Evolutionary conservation across 2,888 invertebrate genomes (phyloP).

Genomic region (Molanna angustata): DNA sequence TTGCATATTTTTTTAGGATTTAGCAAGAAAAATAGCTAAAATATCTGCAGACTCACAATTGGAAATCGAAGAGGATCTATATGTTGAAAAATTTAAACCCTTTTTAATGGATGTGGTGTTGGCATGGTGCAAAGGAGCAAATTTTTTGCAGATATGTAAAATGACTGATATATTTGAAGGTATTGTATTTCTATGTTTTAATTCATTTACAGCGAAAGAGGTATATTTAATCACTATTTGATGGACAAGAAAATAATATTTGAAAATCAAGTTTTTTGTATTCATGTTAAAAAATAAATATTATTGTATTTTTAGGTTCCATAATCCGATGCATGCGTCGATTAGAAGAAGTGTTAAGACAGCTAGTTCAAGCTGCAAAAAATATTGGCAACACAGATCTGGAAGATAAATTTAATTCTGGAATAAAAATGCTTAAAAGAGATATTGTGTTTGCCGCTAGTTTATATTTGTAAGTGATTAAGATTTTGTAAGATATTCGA

Average conservation of each 20-base stretch:
- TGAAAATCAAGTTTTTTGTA: neutral
- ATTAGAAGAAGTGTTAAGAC: constrained; percentile 91
- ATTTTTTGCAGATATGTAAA: constrained; percentile 89
- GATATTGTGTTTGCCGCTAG: constrained; percentile 99
- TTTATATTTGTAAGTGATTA: constrained; percentile 71
- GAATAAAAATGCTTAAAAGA: constrained; percentile 87
- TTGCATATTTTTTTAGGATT: constrained; percentile 59
- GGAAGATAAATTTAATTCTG: constrained; percentile 93
- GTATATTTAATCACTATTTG: too few species aligned
- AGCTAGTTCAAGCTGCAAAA: constrained; percentile 94
- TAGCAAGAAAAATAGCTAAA: constrained; percentile 89
- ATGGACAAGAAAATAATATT: too few species aligned
- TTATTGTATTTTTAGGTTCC: constrained; percentile 44
- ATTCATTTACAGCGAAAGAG: too few species aligned
- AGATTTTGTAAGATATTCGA: neutral
- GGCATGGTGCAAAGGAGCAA: constrained; percentile 92
- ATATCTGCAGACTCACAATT: constrained; percentile 82
- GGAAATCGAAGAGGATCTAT: constrained; percentile 83
- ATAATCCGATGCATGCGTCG: constrained; percentile 88
- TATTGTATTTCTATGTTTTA: constrained; percentile 37
- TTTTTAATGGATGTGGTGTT: constrained; percentile 97
- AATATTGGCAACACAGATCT: constrained; percentile 95
- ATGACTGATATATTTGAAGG: constrained; percentile 98
- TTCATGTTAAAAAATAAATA: neutral
- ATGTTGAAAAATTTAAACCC: constrained; percentile 90